Base-by-base conservation (phyloP, 1,140 invertebrate genomes). In the Scaptomyza graminum region DNA sequence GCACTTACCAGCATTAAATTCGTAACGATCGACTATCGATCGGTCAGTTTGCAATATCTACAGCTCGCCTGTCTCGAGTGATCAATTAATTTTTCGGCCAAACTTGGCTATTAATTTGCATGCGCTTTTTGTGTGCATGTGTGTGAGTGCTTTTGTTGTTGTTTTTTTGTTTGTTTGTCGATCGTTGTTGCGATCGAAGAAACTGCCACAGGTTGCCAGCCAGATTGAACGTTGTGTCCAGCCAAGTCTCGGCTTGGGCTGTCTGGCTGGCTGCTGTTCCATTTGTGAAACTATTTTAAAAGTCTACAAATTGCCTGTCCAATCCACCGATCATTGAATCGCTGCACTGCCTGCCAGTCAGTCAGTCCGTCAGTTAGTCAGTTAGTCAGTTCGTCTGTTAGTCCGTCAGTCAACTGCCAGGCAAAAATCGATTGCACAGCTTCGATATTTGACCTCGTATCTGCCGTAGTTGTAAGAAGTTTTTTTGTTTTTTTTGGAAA, bases 251-350 rank as follows among this genome's bases (percentile, higher is more conserved):
- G 18, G 18, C 18, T 22, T 22, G 0, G 66, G n/a, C 34, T 46
- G 46, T 34, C 37, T 65, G n/a, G n/a, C n/a, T 79, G 66, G 70
- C 46, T 70, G 57, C 64, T 72, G 61, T 62, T 72, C 65, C 72
- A 79, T 83, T 83, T 85, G 77, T 78, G 69, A 76, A 84, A 74
- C 57, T 63, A 79, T 88, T 88, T 87, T 78, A 82, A 88, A 85
- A 88, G 83, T 82, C 83, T 83, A 87, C 83, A 87, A 87, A 88
- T 88, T 87, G 79, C 82, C 82, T 87, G 82, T 85, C 82, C 76
- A 81, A 72, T 57, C 46, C 62, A 71, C 63, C 66, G 46, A 49
- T 63, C 46, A 39, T 71, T 69, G 56, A n/a, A 41, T 41, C 37
- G 61, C 41, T 60, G 51, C 59, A 37, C 56, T 12, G 12, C 11